These are phyloP conservation scores for Ophonus ardosiacus DNA, from an alignment of 2,888 invertebrate species.

Conservation along the genomic window DNA sequence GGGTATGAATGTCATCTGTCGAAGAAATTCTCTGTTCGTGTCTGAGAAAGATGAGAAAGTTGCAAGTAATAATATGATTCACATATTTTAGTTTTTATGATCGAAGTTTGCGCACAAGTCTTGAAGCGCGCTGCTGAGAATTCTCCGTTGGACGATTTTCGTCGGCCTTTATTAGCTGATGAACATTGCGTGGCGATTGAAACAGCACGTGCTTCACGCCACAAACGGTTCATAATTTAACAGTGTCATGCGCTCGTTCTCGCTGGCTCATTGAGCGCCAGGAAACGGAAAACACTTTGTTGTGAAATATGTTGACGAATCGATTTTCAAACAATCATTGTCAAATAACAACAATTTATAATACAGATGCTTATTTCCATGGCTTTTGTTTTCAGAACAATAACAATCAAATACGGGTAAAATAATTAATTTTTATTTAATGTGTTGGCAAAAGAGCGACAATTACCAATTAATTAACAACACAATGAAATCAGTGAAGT, in stretches of 20 bases:
- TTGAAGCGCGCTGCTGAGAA: constrained; percentile 44
- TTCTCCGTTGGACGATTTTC: constrained; percentile 57
- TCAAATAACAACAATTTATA: constrained; percentile 28
- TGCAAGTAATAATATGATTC: constrained; percentile 31
- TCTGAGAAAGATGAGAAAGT: constrained; percentile 14
- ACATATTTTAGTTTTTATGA: constrained; percentile 57
- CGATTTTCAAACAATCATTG: constrained; percentile 49
- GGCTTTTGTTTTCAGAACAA: constrained; percentile 19
- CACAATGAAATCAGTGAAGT: neutral
- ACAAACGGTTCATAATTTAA: constrained; percentile 54
- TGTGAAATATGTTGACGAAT: constrained; percentile 46
- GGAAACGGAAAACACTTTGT: constrained; percentile 35
- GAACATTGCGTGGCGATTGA: constrained; percentile 57
- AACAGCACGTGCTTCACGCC: constrained; percentile 56
- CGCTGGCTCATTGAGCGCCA: constrained; percentile 27
- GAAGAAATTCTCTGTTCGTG: neutral
- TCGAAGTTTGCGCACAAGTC: constrained; percentile 56
- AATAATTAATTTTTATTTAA: constrained; percentile 1
- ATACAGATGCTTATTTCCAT: constrained; percentile 38
- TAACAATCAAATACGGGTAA: constrained; percentile 23
- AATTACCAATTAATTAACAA: neutral
- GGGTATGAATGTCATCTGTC: neutral
- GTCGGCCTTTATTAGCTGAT: constrained; percentile 56
- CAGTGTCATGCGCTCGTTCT: constrained; percentile 39
- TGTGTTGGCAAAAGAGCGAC: neutral